Conservation (phyloP, 2,113 vertebrate species). For the Syngnathoides biaculeatus region DNA sequence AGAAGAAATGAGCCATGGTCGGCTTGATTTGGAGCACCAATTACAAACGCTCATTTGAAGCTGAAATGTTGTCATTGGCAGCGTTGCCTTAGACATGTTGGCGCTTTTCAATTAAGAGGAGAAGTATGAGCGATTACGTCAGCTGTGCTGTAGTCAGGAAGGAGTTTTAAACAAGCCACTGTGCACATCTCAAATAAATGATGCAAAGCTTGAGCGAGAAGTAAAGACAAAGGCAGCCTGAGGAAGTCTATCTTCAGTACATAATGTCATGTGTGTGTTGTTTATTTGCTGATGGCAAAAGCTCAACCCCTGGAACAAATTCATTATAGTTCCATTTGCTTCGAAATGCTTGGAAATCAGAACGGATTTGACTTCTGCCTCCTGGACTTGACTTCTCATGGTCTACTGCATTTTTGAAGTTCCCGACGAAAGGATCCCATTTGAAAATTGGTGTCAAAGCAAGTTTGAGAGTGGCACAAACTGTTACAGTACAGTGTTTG, state of each 20-base stretch:
- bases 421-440: too few species aligned
- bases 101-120: background rate
- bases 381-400: background rate
- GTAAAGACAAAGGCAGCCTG: background rate
- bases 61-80: conserved; percentile 1
- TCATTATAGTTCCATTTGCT: background rate
- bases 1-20: conserved; percentile 24
- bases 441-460: background rate
- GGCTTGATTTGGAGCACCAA: conserved; percentile 13
- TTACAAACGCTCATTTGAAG: conserved; percentile 4
- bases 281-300: background rate
- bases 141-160: background rate
- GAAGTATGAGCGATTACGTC: background rate
- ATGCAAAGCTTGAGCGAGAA: background rate
- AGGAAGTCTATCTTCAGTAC: background rate
- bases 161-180: background rate
- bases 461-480: background rate
- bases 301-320: background rate
- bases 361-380: background rate
- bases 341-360: background rate
- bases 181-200: background rate
- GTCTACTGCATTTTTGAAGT: background rate
- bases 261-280: background rate
- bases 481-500: background rate
- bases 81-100: background rate